These are phyloP conservation scores for Theonella swinhoei DNA, from an alignment of 37 sponge, comb jelly and placozoan species.

Conservation along the genomic window DNA sequence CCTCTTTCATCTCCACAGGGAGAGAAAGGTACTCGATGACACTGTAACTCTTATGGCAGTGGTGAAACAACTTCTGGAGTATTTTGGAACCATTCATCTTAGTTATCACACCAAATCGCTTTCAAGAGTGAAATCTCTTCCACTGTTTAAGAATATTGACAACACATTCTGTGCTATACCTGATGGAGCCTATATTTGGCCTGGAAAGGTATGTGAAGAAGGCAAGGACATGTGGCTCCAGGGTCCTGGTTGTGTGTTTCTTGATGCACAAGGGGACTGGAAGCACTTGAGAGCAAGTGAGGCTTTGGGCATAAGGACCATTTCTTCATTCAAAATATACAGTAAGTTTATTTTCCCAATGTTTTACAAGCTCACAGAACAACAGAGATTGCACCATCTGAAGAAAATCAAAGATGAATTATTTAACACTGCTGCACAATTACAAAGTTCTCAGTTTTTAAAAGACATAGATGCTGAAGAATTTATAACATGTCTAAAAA, in stretches of 20 bases:
- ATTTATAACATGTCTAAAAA: not conserved
- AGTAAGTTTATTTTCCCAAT: not conserved
- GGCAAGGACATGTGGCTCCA: not conserved
- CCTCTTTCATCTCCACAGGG: conserved; percentile 4
- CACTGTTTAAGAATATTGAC: conserved; percentile 2
- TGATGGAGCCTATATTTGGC: not conserved
- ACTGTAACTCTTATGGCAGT: not conserved
- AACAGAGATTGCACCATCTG: not conserved
- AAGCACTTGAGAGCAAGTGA: not conserved
- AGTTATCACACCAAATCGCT: not conserved
- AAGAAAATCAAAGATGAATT: not conserved
- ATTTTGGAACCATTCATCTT: not conserved
- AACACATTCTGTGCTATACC: not conserved
- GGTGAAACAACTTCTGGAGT: not conserved
- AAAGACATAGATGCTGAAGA: not conserved
- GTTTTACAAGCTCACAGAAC: not conserved
- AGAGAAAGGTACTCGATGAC: not conserved
- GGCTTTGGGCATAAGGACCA: not conserved
- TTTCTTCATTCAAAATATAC: not conserved
- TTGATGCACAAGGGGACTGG: not conserved
- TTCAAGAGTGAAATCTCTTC: not conserved
- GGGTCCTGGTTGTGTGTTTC: not conserved
- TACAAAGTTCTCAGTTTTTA: not conserved
- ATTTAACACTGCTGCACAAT: not conserved
- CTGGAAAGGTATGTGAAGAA: not conserved